A percentile compares a stretch with the other conserved stretches of the same genome.
Conservation (phyloP, 1,140 invertebrate genomes). For the Dendrolimus kikuchii region DNA sequence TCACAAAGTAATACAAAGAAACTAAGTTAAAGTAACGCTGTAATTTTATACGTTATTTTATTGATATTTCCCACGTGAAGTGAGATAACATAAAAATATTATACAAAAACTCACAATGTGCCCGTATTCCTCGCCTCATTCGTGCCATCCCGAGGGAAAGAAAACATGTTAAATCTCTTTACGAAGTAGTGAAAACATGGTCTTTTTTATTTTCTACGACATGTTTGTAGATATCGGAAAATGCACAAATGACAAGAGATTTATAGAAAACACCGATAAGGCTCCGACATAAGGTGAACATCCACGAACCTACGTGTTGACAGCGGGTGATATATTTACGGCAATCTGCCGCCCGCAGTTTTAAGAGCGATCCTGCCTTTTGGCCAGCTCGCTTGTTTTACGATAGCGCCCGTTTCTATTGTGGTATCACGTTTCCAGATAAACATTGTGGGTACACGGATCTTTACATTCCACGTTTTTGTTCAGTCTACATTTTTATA, state of each 20-base stretch:
- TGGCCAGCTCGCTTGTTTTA: slow-evolving; percentile 24
- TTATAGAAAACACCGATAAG: slow-evolving; percentile 1
- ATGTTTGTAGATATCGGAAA: neutral
- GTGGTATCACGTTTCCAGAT: slow-evolving; percentile 4
- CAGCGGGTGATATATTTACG: slow-evolving; percentile 50
- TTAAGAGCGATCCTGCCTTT: slow-evolving; percentile 34
- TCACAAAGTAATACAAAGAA: neutral
- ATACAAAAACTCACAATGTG: neutral
- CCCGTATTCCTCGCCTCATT: too few species aligned
- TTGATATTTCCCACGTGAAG: slow-evolving; percentile 5
- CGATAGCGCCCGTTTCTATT: slow-evolving; percentile 15
- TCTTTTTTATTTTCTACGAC: too few species aligned
- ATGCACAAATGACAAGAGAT: neutral
- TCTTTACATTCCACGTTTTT: too few species aligned
- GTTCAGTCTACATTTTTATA: too few species aligned
- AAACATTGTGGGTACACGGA: neutral
- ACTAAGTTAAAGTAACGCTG: neutral
- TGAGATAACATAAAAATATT: neutral
- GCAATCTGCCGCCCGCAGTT: slow-evolving; percentile 33
- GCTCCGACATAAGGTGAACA: slow-evolving; percentile 22
- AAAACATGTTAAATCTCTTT: neutral
- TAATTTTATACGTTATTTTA: slow-evolving; percentile 12
- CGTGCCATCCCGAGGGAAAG: neutral
- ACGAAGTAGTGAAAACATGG: too few species aligned
- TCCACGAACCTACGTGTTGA: slow-evolving; percentile 35